Percentiles rank a stretch among this genome's conserved stretches.
phyloP scores from a whole-genome alignment of 2,113 vertebrate species.

The Cynopterus brachyotis region DNA sequence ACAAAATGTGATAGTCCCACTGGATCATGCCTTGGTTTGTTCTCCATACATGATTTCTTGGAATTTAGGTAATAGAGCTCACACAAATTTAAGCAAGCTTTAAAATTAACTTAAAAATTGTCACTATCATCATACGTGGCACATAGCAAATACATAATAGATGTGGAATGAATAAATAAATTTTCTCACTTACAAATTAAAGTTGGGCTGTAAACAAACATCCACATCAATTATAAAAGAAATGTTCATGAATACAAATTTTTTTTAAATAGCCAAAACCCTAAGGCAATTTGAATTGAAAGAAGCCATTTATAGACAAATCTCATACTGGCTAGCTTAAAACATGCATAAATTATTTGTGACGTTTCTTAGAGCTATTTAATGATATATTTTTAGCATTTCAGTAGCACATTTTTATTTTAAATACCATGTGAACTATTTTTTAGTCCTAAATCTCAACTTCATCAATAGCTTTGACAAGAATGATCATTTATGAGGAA shows the following conservation, averaged over 20 bases:
- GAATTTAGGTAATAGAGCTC: not conserved
- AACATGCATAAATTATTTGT: not conserved
- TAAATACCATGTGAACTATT: not conserved
- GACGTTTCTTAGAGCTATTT: not conserved
- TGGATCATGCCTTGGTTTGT: not conserved
- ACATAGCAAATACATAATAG: not conserved
- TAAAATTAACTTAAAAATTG: not conserved
- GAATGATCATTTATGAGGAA: not conserved
- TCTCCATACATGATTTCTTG: not conserved
- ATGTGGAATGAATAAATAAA: slow-evolving; percentile 17
- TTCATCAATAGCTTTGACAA: not conserved
- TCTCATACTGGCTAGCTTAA: not conserved
- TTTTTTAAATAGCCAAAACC: slow-evolving; percentile 35
- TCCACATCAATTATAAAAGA: slow-evolving; percentile 48
- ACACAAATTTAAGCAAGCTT: not conserved
- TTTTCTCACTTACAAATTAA: slow-evolving; percentile 34
- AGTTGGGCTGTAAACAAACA: slow-evolving; percentile 2
- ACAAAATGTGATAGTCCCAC: not conserved
- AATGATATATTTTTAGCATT: not conserved
- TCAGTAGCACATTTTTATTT: not conserved
- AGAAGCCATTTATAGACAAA: slow-evolving; percentile 43
- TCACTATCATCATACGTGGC: not conserved
- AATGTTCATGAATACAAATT: slow-evolving; percentile 12
- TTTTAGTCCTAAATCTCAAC: not conserved
- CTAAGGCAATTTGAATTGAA: not conserved